Base-by-base conservation (phyloP, 2,888 invertebrate species). In the Pardosa pseudoannulata region DNA sequence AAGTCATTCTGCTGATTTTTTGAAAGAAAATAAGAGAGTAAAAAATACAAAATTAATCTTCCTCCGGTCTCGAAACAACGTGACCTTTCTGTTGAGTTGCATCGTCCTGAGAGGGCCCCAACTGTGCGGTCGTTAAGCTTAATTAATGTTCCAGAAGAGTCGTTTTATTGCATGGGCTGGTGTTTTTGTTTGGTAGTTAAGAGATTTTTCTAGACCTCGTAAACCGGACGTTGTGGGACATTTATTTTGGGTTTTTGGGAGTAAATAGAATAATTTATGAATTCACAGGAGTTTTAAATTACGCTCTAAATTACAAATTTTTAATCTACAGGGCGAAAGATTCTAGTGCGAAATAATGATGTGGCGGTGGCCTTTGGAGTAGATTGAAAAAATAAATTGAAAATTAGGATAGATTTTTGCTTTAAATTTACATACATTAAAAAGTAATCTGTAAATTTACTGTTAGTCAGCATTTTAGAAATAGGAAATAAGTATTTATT, bases 101-200 rank as follows among this genome's bases (percentile, higher is more conserved):
- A 41, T 56, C 64, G 71, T 56, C 71, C 64, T 62, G 41, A 27
- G 64, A 64, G 23, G 41, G 23, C 36, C 19, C 36, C 71, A 16
- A 28, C 46, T 36, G 41, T 62, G 36, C 71, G 79, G 64, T 79
- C 71, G 79, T 81, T 81, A 81, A 75, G 81, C 74, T 81, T 81
- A 81, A 81, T 81, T 75, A 81, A 75, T 74, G 81, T 65, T 75
- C 68, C 31, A 28, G 56, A 81, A 74, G 70, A 41, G 67, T n/a
- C 41, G 27, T 75, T 81, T 81, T 81, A 70, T 75, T 75, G 68
- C 74, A 13, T 5, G 23, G 62, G 29, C 6, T 19, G 70, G 41
- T 56, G 41, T 39, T 81, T 16, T 29, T 31, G 36, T 50, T 29
- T 23, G 73, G 29, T 70, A 50, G 19, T 31, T 28, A 41, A 70